Base-by-base conservation (phyloP, 2,888 invertebrate species). In the Amphimallon solstitiale region DNA sequence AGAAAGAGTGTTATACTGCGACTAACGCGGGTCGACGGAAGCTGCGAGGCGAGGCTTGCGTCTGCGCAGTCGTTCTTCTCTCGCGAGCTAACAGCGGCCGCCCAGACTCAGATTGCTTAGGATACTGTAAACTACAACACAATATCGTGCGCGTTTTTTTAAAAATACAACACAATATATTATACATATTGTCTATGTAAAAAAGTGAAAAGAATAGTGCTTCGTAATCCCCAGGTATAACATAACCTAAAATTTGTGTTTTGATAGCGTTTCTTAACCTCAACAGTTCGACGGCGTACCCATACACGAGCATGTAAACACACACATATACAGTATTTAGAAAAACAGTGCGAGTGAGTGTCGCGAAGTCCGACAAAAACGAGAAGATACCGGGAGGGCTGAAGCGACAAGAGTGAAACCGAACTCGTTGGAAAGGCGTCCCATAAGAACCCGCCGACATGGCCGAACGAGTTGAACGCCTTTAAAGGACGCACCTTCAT, bases 101-200 rank as follows among this genome's bases (percentile, higher is more conserved):
- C 84, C 85, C 84, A 83, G 84, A 84, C 61, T 75, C 78, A 85
- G 85, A 85, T 85, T 84, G 84, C 84, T 84, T 85, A 85, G 86
- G 85, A 85, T 85, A 85, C 83, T 84, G 85, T 85, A 84, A 84
- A 85, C 84, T 84, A 83, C 84, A 84, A 84, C 29, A 29, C 29
- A 29, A 45, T 34, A 51, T 17, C 59, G 59, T 60, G 43, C 59
- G 45, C 46, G 34, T 46, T 60, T 46, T 60, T 60, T 46, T 46
- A 29, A 29, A 29, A 7, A 29, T 29, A 29, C 9, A 29, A 29
- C 29, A 29, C 29, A 29, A n/a, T n/a, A n/a, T n/a, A n/a, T 29
- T 29, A 29, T 29, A 29, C 9, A 29, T 29, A 9, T 29, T 7
- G 9, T 29, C 9, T 29, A 29, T 29, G 29, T 29, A 29, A 29